Percentiles rank a stretch among this genome's conserved stretches.
Conservation (phyloP, 2,113 vertebrate species). For the Azemiops feae region DNA sequence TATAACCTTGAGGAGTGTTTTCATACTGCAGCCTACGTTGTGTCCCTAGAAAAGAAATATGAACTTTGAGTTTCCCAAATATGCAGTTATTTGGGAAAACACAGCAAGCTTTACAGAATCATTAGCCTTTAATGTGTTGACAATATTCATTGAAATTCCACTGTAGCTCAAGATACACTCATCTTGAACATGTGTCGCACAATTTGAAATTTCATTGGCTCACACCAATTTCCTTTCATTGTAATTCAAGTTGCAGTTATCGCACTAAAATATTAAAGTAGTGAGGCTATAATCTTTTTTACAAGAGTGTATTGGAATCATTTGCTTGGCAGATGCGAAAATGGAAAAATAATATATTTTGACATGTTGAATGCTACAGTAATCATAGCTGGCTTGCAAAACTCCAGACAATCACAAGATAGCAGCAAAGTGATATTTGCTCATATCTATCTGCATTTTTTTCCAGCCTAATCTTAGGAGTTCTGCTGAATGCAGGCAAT, state of each 20-base stretch:
- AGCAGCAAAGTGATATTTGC: background rate
- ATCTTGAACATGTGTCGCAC: background rate
- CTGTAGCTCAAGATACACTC: background rate
- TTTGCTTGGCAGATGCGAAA: background rate
- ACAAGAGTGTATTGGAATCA: background rate
- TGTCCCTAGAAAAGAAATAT: slow-evolving; percentile 14
- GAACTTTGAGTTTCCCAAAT: background rate
- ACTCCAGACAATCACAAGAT: background rate
- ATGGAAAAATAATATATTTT: background rate
- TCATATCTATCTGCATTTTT: background rate
- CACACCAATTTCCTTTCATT: background rate
- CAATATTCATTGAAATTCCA: background rate
- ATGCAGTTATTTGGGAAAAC: background rate
- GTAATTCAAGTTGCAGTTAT: background rate
- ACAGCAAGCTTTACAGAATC: background rate
- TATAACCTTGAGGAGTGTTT: background rate
- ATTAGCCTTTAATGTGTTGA: background rate
- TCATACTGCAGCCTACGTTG: slow-evolving; percentile 19
- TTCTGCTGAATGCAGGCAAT: background rate
- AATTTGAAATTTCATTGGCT: background rate
- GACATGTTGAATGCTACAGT: background rate
- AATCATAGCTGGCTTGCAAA: background rate
- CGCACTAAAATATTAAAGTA: background rate
- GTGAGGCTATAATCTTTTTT: background rate
- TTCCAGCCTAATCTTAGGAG: background rate